A percentile compares a stretch with the other conserved stretches of the same genome.
Conservation (phyloP, 92 coral and sea anemone species). For the Paramuricea clavata region DNA sequence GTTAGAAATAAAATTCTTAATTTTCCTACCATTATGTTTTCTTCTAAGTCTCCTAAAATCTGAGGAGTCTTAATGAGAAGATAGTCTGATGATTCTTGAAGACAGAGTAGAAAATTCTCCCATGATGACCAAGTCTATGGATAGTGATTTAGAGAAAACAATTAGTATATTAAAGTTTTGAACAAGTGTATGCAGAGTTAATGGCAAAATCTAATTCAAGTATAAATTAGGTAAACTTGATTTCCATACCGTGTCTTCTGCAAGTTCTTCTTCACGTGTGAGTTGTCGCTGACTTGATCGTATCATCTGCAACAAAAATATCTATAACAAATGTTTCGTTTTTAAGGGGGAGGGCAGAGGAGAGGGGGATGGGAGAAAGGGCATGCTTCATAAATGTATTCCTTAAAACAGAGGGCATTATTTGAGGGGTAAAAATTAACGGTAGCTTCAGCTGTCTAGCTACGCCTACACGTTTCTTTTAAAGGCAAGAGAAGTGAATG, state of each 20-base stretch:
- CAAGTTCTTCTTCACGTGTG: constrained; percentile 84
- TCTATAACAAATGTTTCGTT: no score
- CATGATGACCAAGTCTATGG: constrained; percentile 91
- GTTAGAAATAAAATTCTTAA: not conserved
- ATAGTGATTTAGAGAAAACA: not conserved
- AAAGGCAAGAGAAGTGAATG: no score
- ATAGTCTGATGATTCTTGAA: constrained; percentile 94
- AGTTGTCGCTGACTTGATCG: constrained; percentile 89
- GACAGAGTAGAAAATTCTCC: constrained; percentile 87
- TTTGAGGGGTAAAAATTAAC: no score
- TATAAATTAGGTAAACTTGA: not conserved
- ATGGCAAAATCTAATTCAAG: not conserved
- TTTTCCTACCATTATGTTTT: constrained; percentile 74
- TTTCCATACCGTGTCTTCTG: constrained; percentile 81
- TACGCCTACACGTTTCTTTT: no score
- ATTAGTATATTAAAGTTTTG: no score
- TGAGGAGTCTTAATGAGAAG: constrained; percentile 77
- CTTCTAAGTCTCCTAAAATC: constrained; percentile 73
- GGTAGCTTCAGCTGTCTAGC: no score
- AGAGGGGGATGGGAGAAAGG: no score
- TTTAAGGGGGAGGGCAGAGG: no score
- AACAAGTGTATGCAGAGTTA: no score
- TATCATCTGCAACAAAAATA: constrained; percentile 83
- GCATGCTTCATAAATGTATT: not conserved
- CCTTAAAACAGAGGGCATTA: no score